Evolutionary conservation across 2,888 invertebrate genomes (phyloP).

Genomic region (Mesochorus sp.): DNA sequence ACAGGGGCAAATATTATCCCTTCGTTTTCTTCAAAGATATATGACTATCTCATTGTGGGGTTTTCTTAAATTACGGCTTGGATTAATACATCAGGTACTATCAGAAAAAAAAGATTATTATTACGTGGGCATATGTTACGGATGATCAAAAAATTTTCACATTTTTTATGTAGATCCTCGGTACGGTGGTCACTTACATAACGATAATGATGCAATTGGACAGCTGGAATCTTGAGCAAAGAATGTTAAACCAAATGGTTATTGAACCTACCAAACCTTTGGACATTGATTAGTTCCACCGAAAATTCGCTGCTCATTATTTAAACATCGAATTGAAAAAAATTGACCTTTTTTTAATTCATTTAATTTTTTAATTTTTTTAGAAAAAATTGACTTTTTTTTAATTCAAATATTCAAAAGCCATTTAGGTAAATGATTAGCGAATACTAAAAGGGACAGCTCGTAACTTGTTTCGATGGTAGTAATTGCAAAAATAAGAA

Average conservation of each 20-base stretch:
- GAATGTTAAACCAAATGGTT: not conserved
- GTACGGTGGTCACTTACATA: constrained; percentile 54
- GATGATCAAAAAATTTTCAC: not conserved
- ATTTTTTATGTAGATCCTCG: constrained; percentile 47
- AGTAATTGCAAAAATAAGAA: too few relatives aligned
- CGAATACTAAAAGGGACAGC: too few relatives aligned
- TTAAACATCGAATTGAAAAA: not conserved
- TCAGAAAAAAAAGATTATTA: not conserved
- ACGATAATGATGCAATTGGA: constrained; percentile 62
- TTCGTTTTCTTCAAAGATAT: constrained; percentile 53
- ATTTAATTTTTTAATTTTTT: not conserved
- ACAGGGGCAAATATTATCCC: constrained; percentile 56
- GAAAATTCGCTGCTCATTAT: not conserved
- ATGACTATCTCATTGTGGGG: constrained; percentile 57
- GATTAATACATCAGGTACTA: constrained; percentile 54
- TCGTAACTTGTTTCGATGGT: too few relatives aligned
- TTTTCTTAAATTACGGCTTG: constrained; percentile 47
- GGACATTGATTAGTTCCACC: not conserved
- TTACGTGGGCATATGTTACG: not conserved
- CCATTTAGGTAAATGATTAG: not conserved
- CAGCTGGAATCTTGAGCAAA: not conserved
- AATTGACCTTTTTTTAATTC: not conserved
- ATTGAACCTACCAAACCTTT: not conserved
- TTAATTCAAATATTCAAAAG: not conserved
- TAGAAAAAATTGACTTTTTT: not conserved